Base-by-base conservation (phyloP, 2,797 vertebrate species). In the Natrix natrix region DNA sequence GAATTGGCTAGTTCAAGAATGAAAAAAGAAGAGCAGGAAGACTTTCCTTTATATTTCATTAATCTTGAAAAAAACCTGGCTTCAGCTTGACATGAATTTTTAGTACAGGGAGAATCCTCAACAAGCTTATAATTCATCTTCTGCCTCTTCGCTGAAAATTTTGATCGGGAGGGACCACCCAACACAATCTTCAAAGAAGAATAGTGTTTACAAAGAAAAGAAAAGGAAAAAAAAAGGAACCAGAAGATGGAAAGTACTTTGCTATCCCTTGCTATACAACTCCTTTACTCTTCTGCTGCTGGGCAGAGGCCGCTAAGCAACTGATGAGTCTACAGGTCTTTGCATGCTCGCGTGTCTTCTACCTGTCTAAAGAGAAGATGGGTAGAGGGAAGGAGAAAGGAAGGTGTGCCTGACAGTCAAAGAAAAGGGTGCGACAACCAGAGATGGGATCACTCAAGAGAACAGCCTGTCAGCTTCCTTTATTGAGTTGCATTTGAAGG, bases 391-490 rank as follows among this genome's bases (percentile, higher is more conserved):
- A 87, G 93, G 87, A 86, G 60, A 90, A 78, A 91, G 86, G 55
- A 93, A 90, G 92, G 90, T 94, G 90, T 24, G 88, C 48, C 32
- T 93, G 93, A 90, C 92, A 92, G 91, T 83, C 14, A 86, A 90
- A 93, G 92, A 92, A 93, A 93, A 91, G 89, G 86, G 91, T 83
- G 86, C 2, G 83, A 93, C 90, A 89, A 92, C 88, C 24, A 5
- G 61, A 91, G 66, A 66, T 88, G 92, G 92, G 94, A 93, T 94
- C 94, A 88, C 92, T 98, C 98, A 98, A 97, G 96, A 96, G 98
- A 98, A 93, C 95, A 95, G 96, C 95, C 95, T 96, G 97, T 97
- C 97, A 97, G 97, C 98, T 97, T 97, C 97, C 92, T 59, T 94
- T 93, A 91, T 13, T 92, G 92, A 96, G 96, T 94, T 92, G 96